These are phyloP conservation scores for Oophaga sylvatica DNA, from an alignment of 2,797 vertebrate genomes.

Conservation along the genomic window DNA sequence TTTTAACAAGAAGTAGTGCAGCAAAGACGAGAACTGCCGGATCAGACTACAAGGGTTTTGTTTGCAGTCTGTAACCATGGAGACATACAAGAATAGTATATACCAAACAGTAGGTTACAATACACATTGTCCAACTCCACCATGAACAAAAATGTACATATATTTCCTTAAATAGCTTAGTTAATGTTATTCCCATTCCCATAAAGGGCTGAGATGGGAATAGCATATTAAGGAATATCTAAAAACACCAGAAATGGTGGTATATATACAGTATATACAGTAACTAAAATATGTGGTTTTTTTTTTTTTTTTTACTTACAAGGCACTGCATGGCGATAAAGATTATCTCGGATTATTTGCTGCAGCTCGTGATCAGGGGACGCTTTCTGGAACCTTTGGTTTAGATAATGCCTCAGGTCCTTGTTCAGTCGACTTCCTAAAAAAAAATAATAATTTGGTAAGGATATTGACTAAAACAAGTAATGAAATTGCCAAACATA, in stretches of 20 bases:
- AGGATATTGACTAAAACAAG: not conserved
- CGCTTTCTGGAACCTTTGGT: slow-evolving; percentile 95
- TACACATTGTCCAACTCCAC: not conserved
- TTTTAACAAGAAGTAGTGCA: not conserved
- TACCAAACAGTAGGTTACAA: not conserved
- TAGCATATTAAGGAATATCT: not conserved
- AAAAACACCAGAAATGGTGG: not conserved
- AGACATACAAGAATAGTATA: not conserved
- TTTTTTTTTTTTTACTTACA: slow-evolving; percentile 81
- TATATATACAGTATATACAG: too few species aligned
- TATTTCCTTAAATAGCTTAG: too few species aligned
- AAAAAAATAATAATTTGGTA: slow-evolving; percentile 3
- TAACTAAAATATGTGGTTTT: too few species aligned
- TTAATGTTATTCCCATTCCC: not conserved
- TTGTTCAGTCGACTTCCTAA: slow-evolving; percentile 94
- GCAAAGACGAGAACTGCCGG: too few species aligned
- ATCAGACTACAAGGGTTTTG: too few species aligned
- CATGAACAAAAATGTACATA: not conserved
- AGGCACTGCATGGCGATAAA: slow-evolving; percentile 98
- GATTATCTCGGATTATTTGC: slow-evolving; percentile 96
- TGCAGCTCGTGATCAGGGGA: slow-evolving; percentile 94
- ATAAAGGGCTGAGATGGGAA: not conserved
- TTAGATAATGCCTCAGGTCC: slow-evolving; percentile 94
- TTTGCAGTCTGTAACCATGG: not conserved
- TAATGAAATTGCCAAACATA: not conserved